Conservation (phyloP, 1,140 invertebrate genomes). For the Zelostemma sp. region DNA sequence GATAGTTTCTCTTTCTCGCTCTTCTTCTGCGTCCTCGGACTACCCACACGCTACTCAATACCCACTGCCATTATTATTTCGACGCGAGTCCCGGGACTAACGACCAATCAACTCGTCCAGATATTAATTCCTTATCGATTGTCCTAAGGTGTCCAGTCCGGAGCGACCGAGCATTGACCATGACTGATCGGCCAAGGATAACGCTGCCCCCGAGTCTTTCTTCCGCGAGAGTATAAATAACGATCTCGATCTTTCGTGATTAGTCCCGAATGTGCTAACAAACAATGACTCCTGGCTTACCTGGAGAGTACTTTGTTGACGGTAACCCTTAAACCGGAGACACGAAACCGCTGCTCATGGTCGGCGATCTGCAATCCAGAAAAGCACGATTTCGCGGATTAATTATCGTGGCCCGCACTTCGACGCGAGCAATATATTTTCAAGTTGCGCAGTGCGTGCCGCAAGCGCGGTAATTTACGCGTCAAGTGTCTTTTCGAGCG, state of each 20-base stretch:
- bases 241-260: not conserved
- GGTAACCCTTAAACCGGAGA: conserved; percentile 72
- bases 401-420: no score
- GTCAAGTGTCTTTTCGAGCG: no score
- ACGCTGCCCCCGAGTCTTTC: conserved; percentile 47
- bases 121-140: conserved; percentile 70
- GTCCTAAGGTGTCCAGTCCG: conserved; percentile 51
- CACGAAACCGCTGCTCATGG: conserved; percentile 74
- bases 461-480: no score
- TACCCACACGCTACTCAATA: conserved; percentile 61
- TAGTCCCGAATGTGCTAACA: no score
- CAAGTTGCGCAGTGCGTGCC: no score
- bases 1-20: conserved; percentile 67
- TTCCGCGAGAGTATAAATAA: not conserved
- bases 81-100: conserved; percentile 56
- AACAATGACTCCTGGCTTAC: no score
- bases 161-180: conserved; percentile 38
- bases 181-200: conserved; percentile 53
- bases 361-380: conserved; percentile 71
- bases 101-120: conserved; percentile 63
- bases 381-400: no score
- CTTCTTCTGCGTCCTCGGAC: conserved; percentile 48
- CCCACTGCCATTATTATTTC: conserved; percentile 65
- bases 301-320: conserved; percentile 40
- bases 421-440: no score